These are phyloP conservation scores for Tachysurus fulvidraco DNA, from an alignment of 2,113 vertebrate species.

Conservation along the genomic window DNA sequence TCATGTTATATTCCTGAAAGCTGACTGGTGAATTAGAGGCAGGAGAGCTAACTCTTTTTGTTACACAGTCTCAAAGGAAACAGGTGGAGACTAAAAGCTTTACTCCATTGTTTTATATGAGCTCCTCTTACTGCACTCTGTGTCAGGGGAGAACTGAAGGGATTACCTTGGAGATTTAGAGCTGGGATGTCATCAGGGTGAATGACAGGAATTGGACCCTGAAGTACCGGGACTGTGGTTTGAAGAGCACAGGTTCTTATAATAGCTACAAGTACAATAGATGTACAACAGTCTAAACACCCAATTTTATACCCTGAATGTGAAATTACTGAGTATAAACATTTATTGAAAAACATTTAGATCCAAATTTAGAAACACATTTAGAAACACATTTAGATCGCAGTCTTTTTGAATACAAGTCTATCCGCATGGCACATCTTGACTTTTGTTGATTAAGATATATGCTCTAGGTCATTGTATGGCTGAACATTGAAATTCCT, in stretches of 20 bases:
- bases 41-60: not conserved
- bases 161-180: conserved; percentile 8
- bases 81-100: not conserved
- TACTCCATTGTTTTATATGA: conserved; percentile 3
- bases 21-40: not conserved
- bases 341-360: too few relatives aligned
- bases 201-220: conserved; percentile 40
- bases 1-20: not conserved
- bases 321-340: too few relatives aligned
- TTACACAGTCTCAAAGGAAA: conserved; percentile 1
- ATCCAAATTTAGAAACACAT: too few relatives aligned
- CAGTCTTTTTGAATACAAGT: too few relatives aligned
- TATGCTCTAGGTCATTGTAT: too few relatives aligned
- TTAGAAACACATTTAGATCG: too few relatives aligned
- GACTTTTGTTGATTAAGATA: too few relatives aligned
- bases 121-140: conserved; percentile 3
- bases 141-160: not conserved
- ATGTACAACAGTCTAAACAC: too few relatives aligned
- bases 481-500: too few relatives aligned
- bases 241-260: not conserved
- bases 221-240: not conserved
- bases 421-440: too few relatives aligned
- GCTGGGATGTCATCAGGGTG: conserved; percentile 34
- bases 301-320: too few relatives aligned
- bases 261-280: not conserved